Evolutionary conservation across 2,888 invertebrate species (phyloP).

Genomic region (Polyommatus icarus): DNA sequence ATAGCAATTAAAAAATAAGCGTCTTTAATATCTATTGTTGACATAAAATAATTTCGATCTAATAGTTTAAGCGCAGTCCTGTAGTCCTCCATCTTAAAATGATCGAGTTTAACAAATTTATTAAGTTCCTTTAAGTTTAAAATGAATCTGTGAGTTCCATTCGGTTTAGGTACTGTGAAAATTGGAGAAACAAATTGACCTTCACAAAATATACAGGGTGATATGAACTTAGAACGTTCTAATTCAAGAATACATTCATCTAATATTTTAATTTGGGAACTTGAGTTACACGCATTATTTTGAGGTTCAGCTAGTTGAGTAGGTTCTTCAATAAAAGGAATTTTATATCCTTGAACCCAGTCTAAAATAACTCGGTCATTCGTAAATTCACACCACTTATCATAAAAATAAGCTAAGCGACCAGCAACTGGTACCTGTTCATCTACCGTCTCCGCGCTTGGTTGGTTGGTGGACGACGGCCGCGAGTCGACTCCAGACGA

Average conservation of each 20-base stretch:
- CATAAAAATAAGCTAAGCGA: no score
- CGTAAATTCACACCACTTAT: no score
- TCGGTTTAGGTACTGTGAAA: slow-evolving; percentile 11
- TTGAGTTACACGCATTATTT: no score
- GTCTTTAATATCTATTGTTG: slow-evolving; percentile 35
- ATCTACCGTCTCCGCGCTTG: no score
- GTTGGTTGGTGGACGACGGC: no score
- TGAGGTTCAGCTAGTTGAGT: no score
- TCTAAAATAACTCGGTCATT: neutral
- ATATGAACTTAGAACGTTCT: neutral
- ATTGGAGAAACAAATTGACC: neutral
- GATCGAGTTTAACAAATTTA: slow-evolving; percentile 33
- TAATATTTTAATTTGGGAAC: neutral
- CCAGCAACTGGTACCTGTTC: no score
- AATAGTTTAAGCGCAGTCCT: slow-evolving; percentile 34
- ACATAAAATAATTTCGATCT: slow-evolving; percentile 31
- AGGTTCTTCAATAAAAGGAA: neutral
- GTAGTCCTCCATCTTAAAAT: slow-evolving; percentile 38
- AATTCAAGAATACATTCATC: neutral
- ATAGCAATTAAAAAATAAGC: slow-evolving; percentile 36
- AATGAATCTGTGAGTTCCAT: slow-evolving; percentile 35
- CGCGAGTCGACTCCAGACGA: no score
- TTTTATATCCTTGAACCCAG: neutral
- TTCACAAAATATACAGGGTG: neutral
- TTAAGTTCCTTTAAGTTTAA: slow-evolving; percentile 38